A percentile compares a stretch with the other conserved stretches of the same genome.
Evolutionary conservation across 2,113 vertebrate species (phyloP).

Genomic region (Nettapus auritus): DNA sequence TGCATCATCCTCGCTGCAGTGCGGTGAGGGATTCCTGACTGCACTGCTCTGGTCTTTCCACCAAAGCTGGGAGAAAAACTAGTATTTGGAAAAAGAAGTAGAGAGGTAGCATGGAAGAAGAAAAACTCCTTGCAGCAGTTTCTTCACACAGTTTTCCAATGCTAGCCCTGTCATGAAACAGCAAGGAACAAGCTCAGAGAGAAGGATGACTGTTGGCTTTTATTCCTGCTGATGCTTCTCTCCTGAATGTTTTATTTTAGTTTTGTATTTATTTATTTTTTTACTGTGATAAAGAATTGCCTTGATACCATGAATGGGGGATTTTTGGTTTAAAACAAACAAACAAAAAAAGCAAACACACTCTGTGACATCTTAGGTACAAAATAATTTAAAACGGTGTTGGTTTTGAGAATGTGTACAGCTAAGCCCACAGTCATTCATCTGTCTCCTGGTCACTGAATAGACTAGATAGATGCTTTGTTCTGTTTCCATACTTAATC

Average conservation of each 20-base stretch:
- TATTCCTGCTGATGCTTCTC: neutral
- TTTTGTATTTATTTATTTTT: neutral
- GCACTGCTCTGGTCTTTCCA: neutral
- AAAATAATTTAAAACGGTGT: neutral
- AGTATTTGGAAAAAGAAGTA: neutral
- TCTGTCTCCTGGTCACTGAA: neutral
- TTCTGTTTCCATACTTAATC: neutral
- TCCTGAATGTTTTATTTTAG: neutral
- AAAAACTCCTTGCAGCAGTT: neutral
- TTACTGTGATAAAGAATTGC: neutral
- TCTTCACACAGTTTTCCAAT: neutral
- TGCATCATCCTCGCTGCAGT: rapidly evolving
- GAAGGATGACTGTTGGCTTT: neutral
- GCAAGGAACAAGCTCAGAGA: neutral
- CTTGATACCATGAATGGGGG: neutral
- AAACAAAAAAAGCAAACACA: too few species aligned
- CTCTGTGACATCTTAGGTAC: neutral
- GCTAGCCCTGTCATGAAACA: neutral
- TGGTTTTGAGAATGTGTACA: neutral
- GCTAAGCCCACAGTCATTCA: neutral
- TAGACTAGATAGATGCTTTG: neutral
- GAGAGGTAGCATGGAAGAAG: neutral
- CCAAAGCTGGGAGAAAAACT: rapidly evolving
- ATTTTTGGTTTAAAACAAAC: neutral
- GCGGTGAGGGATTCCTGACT: neutral